A percentile compares a stretch with the other conserved stretches of the same genome.
Conservation (phyloP, 2,113 vertebrate genomes). For the Microtus oregoni region DNA sequence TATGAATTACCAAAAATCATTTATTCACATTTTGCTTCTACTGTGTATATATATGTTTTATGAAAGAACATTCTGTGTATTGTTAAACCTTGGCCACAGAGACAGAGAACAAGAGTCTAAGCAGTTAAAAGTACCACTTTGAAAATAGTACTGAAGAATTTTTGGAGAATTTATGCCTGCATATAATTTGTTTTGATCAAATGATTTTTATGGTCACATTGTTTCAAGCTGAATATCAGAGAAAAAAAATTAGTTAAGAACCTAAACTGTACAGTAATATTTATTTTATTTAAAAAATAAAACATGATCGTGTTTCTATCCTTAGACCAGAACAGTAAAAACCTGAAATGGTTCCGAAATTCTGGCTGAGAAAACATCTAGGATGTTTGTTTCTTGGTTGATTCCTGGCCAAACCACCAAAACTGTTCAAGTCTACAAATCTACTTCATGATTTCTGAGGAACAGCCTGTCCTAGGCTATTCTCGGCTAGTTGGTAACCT, state of each 20-base stretch:
- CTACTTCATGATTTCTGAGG: slow-evolving; percentile 13
- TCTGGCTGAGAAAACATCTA: slow-evolving; percentile 63
- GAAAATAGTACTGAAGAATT: not conserved
- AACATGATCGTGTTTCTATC: slow-evolving; percentile 12
- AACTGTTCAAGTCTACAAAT: slow-evolving; percentile 49
- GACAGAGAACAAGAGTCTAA: not conserved
- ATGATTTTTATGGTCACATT: slow-evolving; percentile 3
- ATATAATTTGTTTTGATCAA: not conserved
- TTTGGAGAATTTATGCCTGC: not conserved
- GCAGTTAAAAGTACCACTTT: not conserved
- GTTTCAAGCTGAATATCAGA: not conserved
- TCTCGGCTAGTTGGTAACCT: slow-evolving; percentile 39
- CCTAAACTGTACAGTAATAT: not conserved
- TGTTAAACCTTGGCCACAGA: not conserved
- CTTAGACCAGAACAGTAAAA: not conserved
- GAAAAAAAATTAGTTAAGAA: not conserved
- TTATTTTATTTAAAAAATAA: slow-evolving; percentile 23
- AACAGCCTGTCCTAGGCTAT: slow-evolving; percentile 43
- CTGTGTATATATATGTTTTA: not conserved
- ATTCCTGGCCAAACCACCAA: slow-evolving; percentile 61
- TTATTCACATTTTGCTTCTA: not conserved
- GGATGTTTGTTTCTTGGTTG: slow-evolving; percentile 36
- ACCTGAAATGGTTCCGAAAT: slow-evolving; percentile 68
- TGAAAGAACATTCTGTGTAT: not conserved
- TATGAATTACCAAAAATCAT: not conserved